Percentiles rank a stretch among this genome's conserved stretches.
phyloP scores from a whole-genome alignment of 2,888 invertebrate genomes.

The Dyspetes luteomarginatus region DNA sequence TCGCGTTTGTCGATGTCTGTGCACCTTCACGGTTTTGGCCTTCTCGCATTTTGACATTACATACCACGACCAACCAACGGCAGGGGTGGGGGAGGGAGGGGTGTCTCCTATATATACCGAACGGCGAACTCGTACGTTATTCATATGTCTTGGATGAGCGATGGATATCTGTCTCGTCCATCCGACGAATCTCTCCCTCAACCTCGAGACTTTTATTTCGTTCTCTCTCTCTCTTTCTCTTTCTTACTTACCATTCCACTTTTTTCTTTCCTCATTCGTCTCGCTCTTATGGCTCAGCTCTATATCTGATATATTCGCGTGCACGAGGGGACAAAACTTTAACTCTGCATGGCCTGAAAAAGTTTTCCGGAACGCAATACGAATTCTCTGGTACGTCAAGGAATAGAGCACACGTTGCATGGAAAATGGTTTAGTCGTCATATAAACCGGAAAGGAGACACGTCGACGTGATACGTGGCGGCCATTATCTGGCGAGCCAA shows the following conservation, averaged over 20 bases:
- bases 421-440: background rate
- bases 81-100: background rate
- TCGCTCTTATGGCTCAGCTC: constrained; percentile 21
- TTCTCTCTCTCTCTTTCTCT: background rate
- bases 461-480: constrained; percentile 10
- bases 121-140: constrained; percentile 75
- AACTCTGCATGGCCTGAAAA: background rate
- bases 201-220: constrained; percentile 47
- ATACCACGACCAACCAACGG: background rate
- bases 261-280: background rate
- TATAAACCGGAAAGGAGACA: background rate
- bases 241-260: background rate
- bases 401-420: background rate
- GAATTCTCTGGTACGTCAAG: background rate
- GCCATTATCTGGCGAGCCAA: constrained; percentile 13
- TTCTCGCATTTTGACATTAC: constrained; percentile 17
- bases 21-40: background rate
- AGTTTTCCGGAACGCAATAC: constrained; percentile 5
- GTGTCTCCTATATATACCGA: constrained; percentile 52
- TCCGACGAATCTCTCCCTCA: constrained; percentile 57
- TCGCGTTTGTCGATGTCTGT: constrained; percentile 3
- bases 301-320: constrained; percentile 22
- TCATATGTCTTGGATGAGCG: constrained; percentile 76
- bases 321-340: background rate
- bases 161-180: constrained; percentile 73